These are phyloP conservation scores for Micrastur ruficollis DNA, from an alignment of 2,797 vertebrate genomes.

Conservation along the genomic window DNA sequence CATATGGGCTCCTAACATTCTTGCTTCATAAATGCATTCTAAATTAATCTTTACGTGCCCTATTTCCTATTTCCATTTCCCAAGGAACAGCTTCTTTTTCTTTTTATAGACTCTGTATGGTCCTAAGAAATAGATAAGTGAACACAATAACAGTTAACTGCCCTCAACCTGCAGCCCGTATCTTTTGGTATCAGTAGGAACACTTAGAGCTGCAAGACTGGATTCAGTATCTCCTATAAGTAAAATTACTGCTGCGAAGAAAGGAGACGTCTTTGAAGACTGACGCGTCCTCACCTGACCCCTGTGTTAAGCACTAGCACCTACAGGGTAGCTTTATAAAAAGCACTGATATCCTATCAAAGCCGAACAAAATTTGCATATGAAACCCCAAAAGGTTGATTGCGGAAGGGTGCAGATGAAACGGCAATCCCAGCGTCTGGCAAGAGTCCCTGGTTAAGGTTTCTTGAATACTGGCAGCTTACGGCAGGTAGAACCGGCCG, in stretches of 20 bases:
- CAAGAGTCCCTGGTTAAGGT: neutral
- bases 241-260: neutral
- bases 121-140: neutral
- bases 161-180: neutral
- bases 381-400: neutral
- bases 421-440: neutral
- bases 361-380: neutral
- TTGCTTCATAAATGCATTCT: neutral
- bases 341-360: neutral
- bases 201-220: neutral
- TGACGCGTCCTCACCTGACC: neutral
- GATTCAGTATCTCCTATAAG: neutral
- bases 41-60: neutral
- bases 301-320: neutral
- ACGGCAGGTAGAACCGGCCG: neutral
- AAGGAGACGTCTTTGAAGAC: neutral
- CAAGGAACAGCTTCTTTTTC: neutral
- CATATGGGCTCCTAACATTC: neutral
- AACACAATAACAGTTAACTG: constrained; percentile 18
- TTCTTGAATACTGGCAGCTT: neutral
- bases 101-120: neutral
- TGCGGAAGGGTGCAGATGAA: neutral
- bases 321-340: neutral
- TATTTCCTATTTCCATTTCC: constrained; percentile 6
- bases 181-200: neutral